These are phyloP conservation scores for Trichoplusia ni DNA, from an alignment of 1,140 invertebrate genomes.

Conservation along the genomic window DNA sequence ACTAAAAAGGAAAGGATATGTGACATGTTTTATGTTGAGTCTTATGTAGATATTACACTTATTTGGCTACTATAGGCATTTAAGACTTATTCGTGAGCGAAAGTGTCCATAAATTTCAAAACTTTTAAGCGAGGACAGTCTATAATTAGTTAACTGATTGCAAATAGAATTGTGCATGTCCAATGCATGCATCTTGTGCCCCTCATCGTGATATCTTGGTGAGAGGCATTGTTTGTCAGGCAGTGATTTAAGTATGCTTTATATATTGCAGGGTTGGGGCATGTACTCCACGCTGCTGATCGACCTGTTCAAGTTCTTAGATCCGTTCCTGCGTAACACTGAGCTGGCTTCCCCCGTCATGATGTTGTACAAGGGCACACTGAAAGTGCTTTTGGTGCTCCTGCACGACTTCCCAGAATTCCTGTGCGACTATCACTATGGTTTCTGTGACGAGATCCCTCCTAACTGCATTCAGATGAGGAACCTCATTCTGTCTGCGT, in stretches of 20 bases:
- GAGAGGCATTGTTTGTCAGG: not conserved
- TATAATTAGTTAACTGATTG: not conserved
- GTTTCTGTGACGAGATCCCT: constrained; percentile 99
- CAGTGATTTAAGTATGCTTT: not conserved
- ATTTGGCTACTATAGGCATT: too few species aligned
- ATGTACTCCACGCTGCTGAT: constrained; percentile 96
- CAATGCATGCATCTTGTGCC: not conserved
- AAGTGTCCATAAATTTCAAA: too few species aligned
- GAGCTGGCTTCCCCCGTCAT: constrained; percentile 96
- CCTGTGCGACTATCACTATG: constrained; percentile 99
- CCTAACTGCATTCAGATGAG: constrained; percentile 99
- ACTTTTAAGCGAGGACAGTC: not conserved
- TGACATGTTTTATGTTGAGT: too few species aligned
- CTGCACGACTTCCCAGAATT: constrained; percentile 99
- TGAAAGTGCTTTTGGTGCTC: constrained; percentile 96
- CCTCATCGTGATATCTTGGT: too few species aligned
- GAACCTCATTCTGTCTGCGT: constrained; percentile 98
- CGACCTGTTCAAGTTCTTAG: constrained; percentile 97
- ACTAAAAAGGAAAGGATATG: too few species aligned
- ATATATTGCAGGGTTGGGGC: constrained; percentile 86
- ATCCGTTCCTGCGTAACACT: constrained; percentile 98
- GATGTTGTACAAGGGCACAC: constrained; percentile 96
- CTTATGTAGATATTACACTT: too few species aligned
- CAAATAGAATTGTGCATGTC: not conserved
- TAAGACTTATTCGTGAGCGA: too few species aligned